A percentile compares a stretch with the other conserved stretches of the same genome.
Evolutionary conservation across 2,113 vertebrate genomes (phyloP).

Genomic region (Clinocottus analis): DNA sequence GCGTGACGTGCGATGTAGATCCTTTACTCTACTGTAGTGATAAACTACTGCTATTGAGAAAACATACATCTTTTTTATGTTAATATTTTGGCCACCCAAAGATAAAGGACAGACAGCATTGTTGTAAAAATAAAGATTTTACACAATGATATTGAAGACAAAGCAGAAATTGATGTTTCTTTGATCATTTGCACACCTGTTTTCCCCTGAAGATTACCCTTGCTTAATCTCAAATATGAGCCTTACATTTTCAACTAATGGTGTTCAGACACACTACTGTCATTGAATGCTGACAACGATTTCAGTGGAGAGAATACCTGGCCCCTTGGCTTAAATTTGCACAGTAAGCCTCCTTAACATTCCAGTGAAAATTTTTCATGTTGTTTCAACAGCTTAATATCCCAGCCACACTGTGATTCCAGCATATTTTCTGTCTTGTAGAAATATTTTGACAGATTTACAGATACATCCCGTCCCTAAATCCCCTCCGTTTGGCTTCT

Average conservation of each 20-base stretch:
- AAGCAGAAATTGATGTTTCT: conserved; percentile 32
- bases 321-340: conserved; percentile 70
- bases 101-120: conserved; percentile 19
- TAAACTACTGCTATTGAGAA: not conserved
- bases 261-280: conserved; percentile 58
- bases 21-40: conserved; percentile 4
- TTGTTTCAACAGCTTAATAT: conserved; percentile 81
- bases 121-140: conserved; percentile 10
- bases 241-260: conserved; percentile 61
- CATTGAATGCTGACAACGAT: conserved; percentile 68
- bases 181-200: conserved; percentile 39
- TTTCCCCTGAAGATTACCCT: conserved; percentile 45
- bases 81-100: conserved; percentile 48
- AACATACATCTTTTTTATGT: conserved; percentile 41
- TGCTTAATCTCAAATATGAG: conserved; percentile 53
- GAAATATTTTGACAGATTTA: conserved; percentile 84
- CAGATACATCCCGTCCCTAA: conserved; percentile 78
- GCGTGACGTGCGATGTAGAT: conserved; percentile 21
- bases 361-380: conserved; percentile 68
- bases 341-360: conserved; percentile 79
- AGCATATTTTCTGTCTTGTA: conserved; percentile 79
- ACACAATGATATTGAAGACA: conserved; percentile 4
- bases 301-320: conserved; percentile 62
- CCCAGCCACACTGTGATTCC: conserved; percentile 73
- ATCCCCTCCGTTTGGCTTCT: conserved; percentile 78